Conservation (phyloP, 2,888 invertebrate genomes). For the Xanthorhoe designata region DNA sequence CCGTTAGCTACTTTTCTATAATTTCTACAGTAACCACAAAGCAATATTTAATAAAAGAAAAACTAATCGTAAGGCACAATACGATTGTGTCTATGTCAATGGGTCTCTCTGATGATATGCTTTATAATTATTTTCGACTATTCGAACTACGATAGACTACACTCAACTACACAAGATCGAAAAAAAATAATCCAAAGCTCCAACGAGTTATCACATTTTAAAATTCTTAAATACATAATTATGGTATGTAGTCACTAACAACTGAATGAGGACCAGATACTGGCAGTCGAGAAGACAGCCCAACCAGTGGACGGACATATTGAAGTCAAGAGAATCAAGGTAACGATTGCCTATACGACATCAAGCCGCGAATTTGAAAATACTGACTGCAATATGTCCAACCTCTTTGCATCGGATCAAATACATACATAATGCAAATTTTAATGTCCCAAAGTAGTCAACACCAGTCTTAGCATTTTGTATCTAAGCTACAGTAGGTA, state of each 20-base stretch:
- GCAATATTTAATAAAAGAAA: constrained; percentile 54
- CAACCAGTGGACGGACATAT: constrained; percentile 15
- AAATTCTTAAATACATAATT: constrained; percentile 37
- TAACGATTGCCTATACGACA: neutral
- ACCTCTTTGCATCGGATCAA: constrained; percentile 19
- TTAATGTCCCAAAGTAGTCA: constrained; percentile 27
- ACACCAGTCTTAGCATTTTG: constrained; percentile 34
- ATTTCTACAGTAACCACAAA: constrained; percentile 49
- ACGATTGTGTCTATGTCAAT: constrained; percentile 69
- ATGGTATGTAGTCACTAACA: constrained; percentile 30
- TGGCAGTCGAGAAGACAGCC: constrained; percentile 30
- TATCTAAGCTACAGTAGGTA: constrained; percentile 45
- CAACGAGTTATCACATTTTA: constrained; percentile 56
- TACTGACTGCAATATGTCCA: constrained; percentile 4
- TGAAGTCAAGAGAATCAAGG: neutral
- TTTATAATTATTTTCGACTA: constrained; percentile 50
- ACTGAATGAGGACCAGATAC: constrained; percentile 25
- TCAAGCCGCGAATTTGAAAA: neutral
- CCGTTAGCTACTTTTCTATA: constrained; percentile 69
- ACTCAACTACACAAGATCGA: constrained; percentile 63
- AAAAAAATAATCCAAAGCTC: constrained; percentile 53
- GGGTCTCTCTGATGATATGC: constrained; percentile 74
- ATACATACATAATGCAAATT: constrained; percentile 24
- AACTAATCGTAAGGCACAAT: constrained; percentile 78
- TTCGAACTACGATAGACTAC: constrained; percentile 64